Conservation (phyloP, 1,140 invertebrate species). For the Euglossa dilemma region DNA sequence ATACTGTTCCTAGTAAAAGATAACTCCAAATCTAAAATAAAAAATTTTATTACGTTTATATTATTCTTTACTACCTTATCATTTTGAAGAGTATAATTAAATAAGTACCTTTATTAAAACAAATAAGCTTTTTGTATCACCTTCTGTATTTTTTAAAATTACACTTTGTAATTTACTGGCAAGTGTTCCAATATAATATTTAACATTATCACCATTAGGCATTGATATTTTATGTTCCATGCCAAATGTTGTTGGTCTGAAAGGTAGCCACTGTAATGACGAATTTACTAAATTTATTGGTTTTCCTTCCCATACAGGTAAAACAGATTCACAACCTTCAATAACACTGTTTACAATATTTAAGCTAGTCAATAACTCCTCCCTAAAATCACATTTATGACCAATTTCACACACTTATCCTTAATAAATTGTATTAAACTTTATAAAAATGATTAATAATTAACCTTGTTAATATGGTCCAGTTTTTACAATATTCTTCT, state of each 20-base stretch:
- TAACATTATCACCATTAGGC: conserved; percentile 86
- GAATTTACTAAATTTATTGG: conserved; percentile 81
- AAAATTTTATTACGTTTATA: conserved; percentile 2
- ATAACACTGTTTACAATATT: conserved; percentile 75
- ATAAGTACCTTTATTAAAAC: conserved; percentile 83
- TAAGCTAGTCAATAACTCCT: conserved; percentile 81
- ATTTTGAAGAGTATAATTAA: conserved; percentile 19
- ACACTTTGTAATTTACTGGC: conserved; percentile 84
- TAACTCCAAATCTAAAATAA: conserved; percentile 84
- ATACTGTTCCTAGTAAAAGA: conserved; percentile 84
- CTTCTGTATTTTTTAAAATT: conserved; percentile 85
- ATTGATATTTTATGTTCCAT: conserved; percentile 81
- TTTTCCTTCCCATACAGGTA: conserved; percentile 85
- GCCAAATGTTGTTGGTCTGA: conserved; percentile 80
- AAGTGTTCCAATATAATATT: conserved; percentile 82
- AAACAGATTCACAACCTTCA: conserved; percentile 83
- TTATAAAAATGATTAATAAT: conserved; percentile 44
- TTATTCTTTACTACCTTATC: background rate
- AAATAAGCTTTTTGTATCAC: conserved; percentile 89
- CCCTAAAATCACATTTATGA: conserved; percentile 72
- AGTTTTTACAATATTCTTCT: conserved; percentile 79
- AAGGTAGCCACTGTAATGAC: conserved; percentile 73
- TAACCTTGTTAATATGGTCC: conserved; percentile 72
- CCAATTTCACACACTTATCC: background rate
- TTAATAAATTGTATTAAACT: background rate